Percentiles rank a stretch among this genome's conserved stretches.
Conservation (phyloP, 2,113 vertebrate species). For the Gavialis gangeticus region DNA sequence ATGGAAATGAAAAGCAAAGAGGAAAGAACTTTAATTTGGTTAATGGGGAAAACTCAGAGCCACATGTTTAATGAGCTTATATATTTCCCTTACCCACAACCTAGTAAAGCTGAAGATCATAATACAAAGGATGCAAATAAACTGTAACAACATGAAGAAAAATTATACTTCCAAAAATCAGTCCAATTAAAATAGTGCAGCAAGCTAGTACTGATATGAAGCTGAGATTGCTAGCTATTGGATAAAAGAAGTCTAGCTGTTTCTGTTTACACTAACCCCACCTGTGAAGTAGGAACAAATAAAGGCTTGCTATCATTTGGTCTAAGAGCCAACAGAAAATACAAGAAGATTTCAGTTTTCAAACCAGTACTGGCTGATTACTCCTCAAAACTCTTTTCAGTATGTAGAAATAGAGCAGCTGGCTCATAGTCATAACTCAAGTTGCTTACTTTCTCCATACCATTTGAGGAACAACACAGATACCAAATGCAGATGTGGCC, state of each 20-base stretch:
- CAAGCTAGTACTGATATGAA: background rate
- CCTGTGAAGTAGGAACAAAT: background rate
- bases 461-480: background rate
- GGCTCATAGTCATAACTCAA: background rate
- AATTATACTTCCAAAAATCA: background rate
- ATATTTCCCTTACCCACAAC: constrained; percentile 23
- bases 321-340: background rate
- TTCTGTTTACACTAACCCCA: background rate
- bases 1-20: constrained; percentile 59
- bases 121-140: constrained; percentile 21
- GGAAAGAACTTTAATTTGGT: constrained; percentile 36
- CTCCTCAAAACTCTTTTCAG: background rate
- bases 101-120: constrained; percentile 39
- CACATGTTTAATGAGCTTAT: constrained; percentile 34
- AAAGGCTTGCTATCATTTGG: background rate
- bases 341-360: background rate
- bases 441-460: background rate
- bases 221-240: background rate
- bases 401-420: background rate
- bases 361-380: background rate
- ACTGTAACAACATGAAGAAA: constrained; percentile 5
- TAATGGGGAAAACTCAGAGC: constrained; percentile 60
- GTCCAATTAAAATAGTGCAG: background rate
- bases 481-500: background rate
- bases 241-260: background rate